phyloP scores from a whole-genome alignment of 2,113 vertebrate genomes.

The Corythornis vintsioides region DNA sequence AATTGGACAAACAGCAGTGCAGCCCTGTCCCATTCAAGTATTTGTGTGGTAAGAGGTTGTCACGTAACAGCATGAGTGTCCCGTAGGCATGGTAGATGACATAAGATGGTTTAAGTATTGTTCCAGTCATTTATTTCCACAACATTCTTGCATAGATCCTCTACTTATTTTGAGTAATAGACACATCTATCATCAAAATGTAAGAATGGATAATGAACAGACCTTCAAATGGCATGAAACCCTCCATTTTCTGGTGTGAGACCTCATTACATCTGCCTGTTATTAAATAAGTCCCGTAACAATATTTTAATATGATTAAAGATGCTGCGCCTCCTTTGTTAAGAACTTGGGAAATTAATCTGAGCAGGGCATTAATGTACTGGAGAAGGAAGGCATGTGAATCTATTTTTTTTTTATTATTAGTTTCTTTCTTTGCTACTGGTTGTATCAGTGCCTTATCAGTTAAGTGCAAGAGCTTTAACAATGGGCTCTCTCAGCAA shows the following conservation, averaged over 20 bases:
- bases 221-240: not conserved
- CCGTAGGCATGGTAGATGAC: rapidly evolving
- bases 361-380: not conserved
- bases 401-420: constrained; percentile 20
- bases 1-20: not conserved
- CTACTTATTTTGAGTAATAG: constrained; percentile 8
- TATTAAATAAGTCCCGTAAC: constrained; percentile 10
- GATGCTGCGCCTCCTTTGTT: not conserved
- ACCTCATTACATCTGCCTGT: constrained; percentile 11
- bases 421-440: constrained; percentile 58
- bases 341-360: not conserved
- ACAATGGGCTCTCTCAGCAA: constrained; percentile 29
- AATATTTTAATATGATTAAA: constrained; percentile 56
- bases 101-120: not conserved
- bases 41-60: not conserved
- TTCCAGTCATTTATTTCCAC: not conserved
- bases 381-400: constrained; percentile 32
- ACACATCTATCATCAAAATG: constrained; percentile 31
- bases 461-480: constrained; percentile 40
- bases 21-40: not conserved
- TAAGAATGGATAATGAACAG: not conserved
- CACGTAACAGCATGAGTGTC: not conserved
- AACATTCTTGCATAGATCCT: not conserved
- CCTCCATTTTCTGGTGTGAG: not conserved
- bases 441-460: constrained; percentile 60